A percentile compares a stretch with the other conserved stretches of the same genome.
phyloP scores from a whole-genome alignment of 2,797 vertebrate genomes.

The Aulostomus chinensis region DNA sequence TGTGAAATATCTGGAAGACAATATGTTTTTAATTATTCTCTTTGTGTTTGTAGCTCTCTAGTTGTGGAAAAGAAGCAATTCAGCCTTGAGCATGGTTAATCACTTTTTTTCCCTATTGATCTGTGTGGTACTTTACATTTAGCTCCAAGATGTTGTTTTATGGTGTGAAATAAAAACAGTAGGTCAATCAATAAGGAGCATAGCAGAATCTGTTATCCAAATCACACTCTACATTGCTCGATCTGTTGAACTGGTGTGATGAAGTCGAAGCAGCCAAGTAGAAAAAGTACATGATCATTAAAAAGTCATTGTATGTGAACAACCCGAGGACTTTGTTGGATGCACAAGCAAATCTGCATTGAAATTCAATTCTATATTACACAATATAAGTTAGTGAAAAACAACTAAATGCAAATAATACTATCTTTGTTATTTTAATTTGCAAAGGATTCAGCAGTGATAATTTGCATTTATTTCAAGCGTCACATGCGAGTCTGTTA shows the following conservation, averaged over 20 bases:
- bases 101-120: background rate
- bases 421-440: too few relatives aligned
- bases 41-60: background rate
- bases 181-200: conserved; percentile 5
- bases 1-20: background rate
- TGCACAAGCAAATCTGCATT: background rate
- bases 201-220: background rate
- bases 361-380: too few relatives aligned
- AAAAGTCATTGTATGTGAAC: background rate
- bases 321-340: background rate
- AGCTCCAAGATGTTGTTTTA: conserved; percentile 1
- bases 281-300: background rate
- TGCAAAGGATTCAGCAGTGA: too few relatives aligned
- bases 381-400: too few relatives aligned
- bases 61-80: background rate
- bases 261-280: background rate
- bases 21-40: conserved; percentile 26
- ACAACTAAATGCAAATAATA: too few relatives aligned
- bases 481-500: too few relatives aligned
- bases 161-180: conserved; percentile 1
- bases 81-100: background rate
- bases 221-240: background rate
- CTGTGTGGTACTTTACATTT: conserved; percentile 1
- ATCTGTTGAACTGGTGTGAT: background rate
- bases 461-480: too few relatives aligned